Percentiles rank a stretch among this genome's conserved stretches.
These are phyloP conservation scores for Hormiphora californensis DNA, from an alignment of 37 sponge, comb jelly and placozoan species.

Conservation along the genomic window DNA sequence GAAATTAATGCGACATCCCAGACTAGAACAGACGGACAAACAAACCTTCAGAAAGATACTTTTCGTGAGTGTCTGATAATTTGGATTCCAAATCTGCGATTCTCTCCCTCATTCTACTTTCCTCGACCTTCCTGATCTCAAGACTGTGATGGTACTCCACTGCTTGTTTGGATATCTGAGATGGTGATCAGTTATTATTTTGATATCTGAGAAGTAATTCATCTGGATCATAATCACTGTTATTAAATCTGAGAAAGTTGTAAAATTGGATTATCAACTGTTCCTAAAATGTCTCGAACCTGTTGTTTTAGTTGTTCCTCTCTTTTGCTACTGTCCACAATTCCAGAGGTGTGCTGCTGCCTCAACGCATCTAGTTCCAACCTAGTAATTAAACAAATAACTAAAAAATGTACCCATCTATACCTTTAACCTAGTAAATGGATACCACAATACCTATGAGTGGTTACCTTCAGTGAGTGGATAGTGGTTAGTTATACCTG, in stretches of 20 bases:
- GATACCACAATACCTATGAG: too few species aligned
- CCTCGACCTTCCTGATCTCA: slow-evolving; percentile 17
- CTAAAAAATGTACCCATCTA: too few species aligned
- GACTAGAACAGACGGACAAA: not conserved
- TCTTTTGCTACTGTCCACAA: not conserved
- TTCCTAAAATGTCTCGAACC: too few species aligned
- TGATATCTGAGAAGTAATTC: too few species aligned
- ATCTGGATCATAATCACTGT: not conserved
- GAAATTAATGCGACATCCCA: too few species aligned
- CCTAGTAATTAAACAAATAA: too few species aligned
- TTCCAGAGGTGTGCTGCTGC: not conserved
- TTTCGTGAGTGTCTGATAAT: slow-evolving; percentile 25
- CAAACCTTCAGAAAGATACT: slow-evolving; percentile 35
- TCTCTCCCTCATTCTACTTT: not conserved
- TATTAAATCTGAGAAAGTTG: not conserved
- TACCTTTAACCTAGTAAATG: too few species aligned
- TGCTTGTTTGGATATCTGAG: slow-evolving; percentile 44
- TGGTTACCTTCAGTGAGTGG: too few species aligned
- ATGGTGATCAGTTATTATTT: too few species aligned
- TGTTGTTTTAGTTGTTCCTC: slow-evolving; percentile 37
- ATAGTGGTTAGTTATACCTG: too few species aligned
- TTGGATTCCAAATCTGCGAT: not conserved
- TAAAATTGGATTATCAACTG: not conserved
- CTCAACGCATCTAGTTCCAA: not conserved
- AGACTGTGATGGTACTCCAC: slow-evolving; percentile 25